Evolutionary conservation across 2,113 vertebrate species (phyloP).

Genomic region (Empidonax traillii): DNA sequence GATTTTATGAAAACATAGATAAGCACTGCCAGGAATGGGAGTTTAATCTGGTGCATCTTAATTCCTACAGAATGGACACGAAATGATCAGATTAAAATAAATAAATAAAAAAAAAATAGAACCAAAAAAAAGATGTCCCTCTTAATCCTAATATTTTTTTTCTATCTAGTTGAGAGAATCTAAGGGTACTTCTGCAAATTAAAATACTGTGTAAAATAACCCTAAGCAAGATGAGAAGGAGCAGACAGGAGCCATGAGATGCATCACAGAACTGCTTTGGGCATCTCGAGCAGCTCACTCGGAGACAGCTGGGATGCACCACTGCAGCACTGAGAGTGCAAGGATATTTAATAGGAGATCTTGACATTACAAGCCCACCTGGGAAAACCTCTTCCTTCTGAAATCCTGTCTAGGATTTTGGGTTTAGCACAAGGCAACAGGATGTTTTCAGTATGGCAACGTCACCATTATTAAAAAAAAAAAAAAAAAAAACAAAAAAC

Average conservation of each 20-base stretch:
- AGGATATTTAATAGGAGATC: background rate
- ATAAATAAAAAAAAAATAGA: background rate
- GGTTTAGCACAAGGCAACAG: background rate
- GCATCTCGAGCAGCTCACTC: background rate
- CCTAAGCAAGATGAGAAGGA: background rate
- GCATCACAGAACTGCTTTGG: background rate
- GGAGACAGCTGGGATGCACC: background rate
- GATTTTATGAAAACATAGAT: slow-evolving; percentile 55
- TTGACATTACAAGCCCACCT: background rate
- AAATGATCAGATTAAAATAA: slow-evolving; percentile 35
- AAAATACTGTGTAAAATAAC: background rate
- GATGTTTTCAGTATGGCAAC: background rate
- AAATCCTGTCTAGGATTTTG: background rate
- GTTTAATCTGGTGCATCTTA: slow-evolving; percentile 41
- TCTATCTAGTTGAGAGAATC: background rate
- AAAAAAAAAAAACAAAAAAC: no score
- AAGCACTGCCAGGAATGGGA: slow-evolving; percentile 41
- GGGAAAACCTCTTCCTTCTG: background rate
- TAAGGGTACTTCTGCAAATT: background rate
- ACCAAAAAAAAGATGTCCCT: background rate
- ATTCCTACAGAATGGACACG: slow-evolving; percentile 48
- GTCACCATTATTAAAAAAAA: background rate
- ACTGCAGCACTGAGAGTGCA: background rate
- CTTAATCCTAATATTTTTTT: background rate
- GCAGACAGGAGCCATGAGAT: background rate